A percentile compares a stretch with the other conserved stretches of the same genome.
phyloP scores from a whole-genome alignment of 64 coral and sea anemone genomes.

The Stylophora pistillata region DNA sequence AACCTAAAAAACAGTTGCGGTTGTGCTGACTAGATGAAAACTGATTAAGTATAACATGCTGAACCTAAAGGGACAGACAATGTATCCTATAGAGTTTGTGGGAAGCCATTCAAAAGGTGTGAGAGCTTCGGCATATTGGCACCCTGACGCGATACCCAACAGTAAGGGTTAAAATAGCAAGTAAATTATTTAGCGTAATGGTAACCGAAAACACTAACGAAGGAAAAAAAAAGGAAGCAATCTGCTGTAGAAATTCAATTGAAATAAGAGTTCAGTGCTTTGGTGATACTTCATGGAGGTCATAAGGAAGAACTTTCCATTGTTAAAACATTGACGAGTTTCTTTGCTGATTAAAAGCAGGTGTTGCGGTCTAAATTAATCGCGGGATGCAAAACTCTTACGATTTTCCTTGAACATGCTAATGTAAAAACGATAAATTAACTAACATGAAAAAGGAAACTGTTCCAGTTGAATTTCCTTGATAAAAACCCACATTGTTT shows the following conservation, averaged over 20 bases:
- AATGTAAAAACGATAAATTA: background rate
- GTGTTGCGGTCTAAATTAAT: background rate
- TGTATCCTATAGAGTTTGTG: background rate
- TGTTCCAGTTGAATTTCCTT: background rate
- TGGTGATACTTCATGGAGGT: background rate
- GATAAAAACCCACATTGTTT: background rate
- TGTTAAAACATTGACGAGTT: background rate
- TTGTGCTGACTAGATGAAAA: background rate
- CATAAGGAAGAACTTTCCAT: background rate
- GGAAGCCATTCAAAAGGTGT: background rate
- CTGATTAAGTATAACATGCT: background rate
- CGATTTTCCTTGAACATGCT: too few relatives aligned
- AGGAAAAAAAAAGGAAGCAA: background rate
- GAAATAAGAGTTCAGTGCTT: background rate
- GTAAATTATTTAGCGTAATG: background rate
- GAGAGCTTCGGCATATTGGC: background rate
- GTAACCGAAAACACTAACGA: background rate
- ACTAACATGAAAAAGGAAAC: background rate
- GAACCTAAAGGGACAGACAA: background rate
- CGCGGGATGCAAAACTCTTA: background rate
- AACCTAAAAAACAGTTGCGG: background rate
- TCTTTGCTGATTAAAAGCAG: background rate
- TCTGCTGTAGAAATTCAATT: conserved; percentile 5
- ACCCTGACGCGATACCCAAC: background rate
- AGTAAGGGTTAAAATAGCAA: background rate